These are phyloP conservation scores for Eumaeus atala DNA, from an alignment of 1,140 invertebrate genomes.

Conservation along the genomic window DNA sequence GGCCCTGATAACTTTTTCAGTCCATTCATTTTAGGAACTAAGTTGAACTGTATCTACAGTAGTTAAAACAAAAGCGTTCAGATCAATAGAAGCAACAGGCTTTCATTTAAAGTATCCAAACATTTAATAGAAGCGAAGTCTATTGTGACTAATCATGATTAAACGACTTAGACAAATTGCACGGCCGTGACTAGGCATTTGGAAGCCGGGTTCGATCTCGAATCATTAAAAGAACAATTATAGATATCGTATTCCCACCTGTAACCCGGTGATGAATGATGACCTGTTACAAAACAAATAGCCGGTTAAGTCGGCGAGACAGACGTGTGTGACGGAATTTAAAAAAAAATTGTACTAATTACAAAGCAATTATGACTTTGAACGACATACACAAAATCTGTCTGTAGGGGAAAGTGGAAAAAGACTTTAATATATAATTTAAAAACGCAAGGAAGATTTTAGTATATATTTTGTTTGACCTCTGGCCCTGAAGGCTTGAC, in stretches of 20 bases:
- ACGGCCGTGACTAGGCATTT: slow-evolving; percentile 69
- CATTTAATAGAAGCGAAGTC: slow-evolving; percentile 62
- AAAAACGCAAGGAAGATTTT: no score
- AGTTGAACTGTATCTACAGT: slow-evolving; percentile 6
- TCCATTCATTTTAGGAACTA: background rate
- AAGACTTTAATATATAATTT: no score
- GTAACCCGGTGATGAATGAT: slow-evolving; percentile 68
- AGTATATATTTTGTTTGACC: no score
- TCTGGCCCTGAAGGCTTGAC: no score
- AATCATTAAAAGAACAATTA: slow-evolving; percentile 74
- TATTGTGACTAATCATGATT: slow-evolving; percentile 73
- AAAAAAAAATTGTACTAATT: slow-evolving; percentile 18
- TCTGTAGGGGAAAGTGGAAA: no score
- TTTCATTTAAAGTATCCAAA: slow-evolving; percentile 54
- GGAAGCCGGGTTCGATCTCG: slow-evolving; percentile 54
- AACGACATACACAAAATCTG: no score
- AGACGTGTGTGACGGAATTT: slow-evolving; percentile 10
- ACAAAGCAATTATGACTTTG: slow-evolving; percentile 30
- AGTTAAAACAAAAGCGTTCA: slow-evolving; percentile 32
- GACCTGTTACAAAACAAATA: slow-evolving; percentile 69
- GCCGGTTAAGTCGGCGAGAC: slow-evolving; percentile 33
- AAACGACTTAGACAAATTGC: slow-evolving; percentile 73
- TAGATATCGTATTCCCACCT: slow-evolving; percentile 71
- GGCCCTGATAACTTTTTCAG: slow-evolving; percentile 1
- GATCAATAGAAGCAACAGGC: slow-evolving; percentile 22